Evolutionary conservation across 2,888 invertebrate genomes (phyloP).

Genomic region (Itoplectis maculator): DNA sequence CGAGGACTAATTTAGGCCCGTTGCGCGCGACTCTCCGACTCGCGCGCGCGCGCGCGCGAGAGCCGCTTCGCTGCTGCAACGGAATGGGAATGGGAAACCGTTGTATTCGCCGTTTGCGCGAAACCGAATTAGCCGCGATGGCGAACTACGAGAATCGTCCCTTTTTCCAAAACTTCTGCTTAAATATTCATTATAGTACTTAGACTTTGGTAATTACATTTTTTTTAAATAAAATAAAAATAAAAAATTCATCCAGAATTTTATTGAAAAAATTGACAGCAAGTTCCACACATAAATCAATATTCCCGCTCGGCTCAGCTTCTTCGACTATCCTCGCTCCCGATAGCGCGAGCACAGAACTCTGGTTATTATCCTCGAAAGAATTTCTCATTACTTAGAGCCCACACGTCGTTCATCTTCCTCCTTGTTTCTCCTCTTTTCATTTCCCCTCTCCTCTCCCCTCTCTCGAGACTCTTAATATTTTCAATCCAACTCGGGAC

Average conservation of each 20-base stretch:
- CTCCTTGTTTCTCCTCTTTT: slow-evolving; percentile 52
- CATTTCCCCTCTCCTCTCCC: background rate
- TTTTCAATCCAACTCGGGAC: slow-evolving; percentile 36
- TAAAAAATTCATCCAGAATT: background rate
- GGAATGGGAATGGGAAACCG: slow-evolving; percentile 58
- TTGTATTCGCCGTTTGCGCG: slow-evolving; percentile 43
- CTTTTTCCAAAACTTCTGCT: no score
- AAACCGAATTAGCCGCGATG: slow-evolving; percentile 29
- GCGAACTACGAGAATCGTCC: no score
- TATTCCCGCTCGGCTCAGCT: slow-evolving; percentile 1
- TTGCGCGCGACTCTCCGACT: slow-evolving; percentile 40
- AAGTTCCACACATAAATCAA: background rate
- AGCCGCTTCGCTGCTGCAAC: slow-evolving; percentile 23
- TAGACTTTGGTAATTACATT: no score
- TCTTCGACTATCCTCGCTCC: background rate
- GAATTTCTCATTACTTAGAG: slow-evolving; percentile 63
- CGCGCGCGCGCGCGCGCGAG: no score
- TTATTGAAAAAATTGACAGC: background rate
- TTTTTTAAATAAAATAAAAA: background rate
- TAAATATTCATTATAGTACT: no score
- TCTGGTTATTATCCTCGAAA: slow-evolving; percentile 46
- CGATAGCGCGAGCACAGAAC: slow-evolving; percentile 6
- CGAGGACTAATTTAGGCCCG: slow-evolving; percentile 81
- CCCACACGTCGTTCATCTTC: slow-evolving; percentile 65
- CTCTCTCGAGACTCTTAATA: background rate